These are phyloP conservation scores for Malthinus seriepunctatus DNA, from an alignment of 2,888 invertebrate species.

Conservation along the genomic window DNA sequence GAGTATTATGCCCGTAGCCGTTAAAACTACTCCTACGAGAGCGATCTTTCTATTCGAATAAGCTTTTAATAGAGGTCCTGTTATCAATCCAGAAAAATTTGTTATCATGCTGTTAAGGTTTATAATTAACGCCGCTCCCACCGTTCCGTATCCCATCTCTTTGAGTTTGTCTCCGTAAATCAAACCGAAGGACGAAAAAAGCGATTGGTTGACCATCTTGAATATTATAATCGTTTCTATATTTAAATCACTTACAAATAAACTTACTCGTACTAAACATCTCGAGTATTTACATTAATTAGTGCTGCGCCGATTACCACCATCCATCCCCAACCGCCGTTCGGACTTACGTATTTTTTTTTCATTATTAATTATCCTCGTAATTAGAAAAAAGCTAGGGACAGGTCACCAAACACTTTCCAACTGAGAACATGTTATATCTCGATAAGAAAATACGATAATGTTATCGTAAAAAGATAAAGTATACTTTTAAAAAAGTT, in stretches of 20 bases:
- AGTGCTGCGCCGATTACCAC: slow-evolving; percentile 67
- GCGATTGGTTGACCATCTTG: slow-evolving; percentile 69
- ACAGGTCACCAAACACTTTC: background rate
- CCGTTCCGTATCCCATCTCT: slow-evolving; percentile 65
- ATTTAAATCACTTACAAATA: slow-evolving; percentile 3
- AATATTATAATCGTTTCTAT: slow-evolving; percentile 8
- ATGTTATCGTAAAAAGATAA: background rate
- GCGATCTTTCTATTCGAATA: slow-evolving; percentile 61
- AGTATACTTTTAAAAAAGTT: background rate
- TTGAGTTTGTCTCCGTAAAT: slow-evolving; percentile 68
- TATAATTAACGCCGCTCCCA: slow-evolving; percentile 69
- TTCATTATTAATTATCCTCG: background rate
- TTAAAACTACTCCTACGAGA: slow-evolving; percentile 58
- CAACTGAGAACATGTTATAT: background rate
- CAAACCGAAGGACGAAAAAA: slow-evolving; percentile 71
- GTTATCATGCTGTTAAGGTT: slow-evolving; percentile 68
- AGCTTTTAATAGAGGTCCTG: slow-evolving; percentile 67
- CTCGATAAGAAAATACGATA: no score
- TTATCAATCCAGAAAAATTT: slow-evolving; percentile 69
- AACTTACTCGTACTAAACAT: slow-evolving; percentile 6
- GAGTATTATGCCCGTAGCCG: slow-evolving; percentile 58
- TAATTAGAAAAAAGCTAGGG: background rate
- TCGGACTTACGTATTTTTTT: slow-evolving; percentile 52
- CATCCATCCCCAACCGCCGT: slow-evolving; percentile 79
- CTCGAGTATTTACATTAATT: slow-evolving; percentile 64